Conservation (phyloP, 2,113 vertebrate species). For the Megalops atlanticus region DNA sequence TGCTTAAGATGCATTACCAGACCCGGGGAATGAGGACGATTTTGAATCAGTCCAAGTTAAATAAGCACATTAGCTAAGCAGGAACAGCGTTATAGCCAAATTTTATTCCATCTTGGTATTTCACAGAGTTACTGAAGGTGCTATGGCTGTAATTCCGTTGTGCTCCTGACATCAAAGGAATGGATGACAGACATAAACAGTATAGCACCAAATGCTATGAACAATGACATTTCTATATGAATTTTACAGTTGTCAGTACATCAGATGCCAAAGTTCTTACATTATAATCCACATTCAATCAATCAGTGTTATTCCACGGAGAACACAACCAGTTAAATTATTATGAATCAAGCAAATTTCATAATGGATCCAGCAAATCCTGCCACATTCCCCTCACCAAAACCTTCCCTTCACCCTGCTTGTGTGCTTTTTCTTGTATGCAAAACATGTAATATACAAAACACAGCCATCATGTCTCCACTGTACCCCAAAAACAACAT, state of each 20-base stretch:
- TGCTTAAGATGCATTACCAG: slow-evolving; percentile 49
- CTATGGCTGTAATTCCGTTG: slow-evolving; percentile 51
- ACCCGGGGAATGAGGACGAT: slow-evolving; percentile 36
- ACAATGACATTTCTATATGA: slow-evolving; percentile 4
- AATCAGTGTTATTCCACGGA: not conserved
- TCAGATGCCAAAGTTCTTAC: not conserved
- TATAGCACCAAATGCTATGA: not conserved
- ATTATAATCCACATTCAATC: not conserved
- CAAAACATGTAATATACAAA: not conserved
- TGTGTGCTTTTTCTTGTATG: not conserved
- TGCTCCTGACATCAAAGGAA: slow-evolving; percentile 34
- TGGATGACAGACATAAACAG: slow-evolving; percentile 39
- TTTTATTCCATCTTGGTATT: slow-evolving; percentile 54
- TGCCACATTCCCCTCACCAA: not conserved
- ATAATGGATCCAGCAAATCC: not conserved
- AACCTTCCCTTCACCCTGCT: not conserved
- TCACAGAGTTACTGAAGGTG: slow-evolving; percentile 22
- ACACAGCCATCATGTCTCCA: not conserved
- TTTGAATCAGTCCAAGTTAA: slow-evolving; percentile 53
- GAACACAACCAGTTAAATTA: not conserved
- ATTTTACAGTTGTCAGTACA: not conserved
- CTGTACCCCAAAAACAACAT: not conserved
- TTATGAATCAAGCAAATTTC: too few relatives aligned
- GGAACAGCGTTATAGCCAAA: slow-evolving; percentile 46
- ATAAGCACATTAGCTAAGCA: slow-evolving; percentile 46